Conservation (phyloP, 2,797 vertebrate genomes). For the Sparidentex hasta region DNA sequence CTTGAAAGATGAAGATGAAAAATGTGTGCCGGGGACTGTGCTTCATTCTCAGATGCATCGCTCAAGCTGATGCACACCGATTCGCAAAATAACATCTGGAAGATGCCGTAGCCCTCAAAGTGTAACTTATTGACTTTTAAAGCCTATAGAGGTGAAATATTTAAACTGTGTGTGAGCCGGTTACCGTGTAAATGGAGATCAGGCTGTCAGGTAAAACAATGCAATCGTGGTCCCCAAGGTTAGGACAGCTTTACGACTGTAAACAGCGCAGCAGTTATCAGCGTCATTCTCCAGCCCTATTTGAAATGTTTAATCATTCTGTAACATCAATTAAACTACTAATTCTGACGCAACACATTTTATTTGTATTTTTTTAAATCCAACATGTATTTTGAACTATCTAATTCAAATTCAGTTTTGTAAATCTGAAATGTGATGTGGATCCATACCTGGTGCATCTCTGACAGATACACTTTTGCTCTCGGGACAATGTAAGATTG, state of each 20-base stretch:
- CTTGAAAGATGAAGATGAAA: neutral
- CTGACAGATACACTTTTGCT: too few species aligned
- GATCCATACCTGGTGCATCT: neutral
- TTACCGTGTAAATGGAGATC: conserved; percentile 1
- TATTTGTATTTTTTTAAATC: neutral
- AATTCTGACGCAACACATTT: neutral
- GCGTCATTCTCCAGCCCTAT: neutral
- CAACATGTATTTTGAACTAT: neutral
- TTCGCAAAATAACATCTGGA: neutral
- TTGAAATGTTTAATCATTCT: neutral
- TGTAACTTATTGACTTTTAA: conserved; percentile 2
- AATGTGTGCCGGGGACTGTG: neutral
- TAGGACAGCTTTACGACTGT: neutral
- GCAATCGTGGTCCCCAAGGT: neutral
- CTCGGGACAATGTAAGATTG: too few species aligned
- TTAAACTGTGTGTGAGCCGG: neutral
- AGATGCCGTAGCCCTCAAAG: neutral
- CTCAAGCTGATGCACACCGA: neutral
- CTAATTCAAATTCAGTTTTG: neutral
- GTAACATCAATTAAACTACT: neutral
- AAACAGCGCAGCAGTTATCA: neutral
- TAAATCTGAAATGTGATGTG: neutral
- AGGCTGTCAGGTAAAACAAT: conserved; percentile 9
- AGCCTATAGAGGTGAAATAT: conserved; percentile 13
- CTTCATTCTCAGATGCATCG: neutral